A percentile compares a stretch with the other conserved stretches of the same genome.
Conservation (phyloP, 2,113 vertebrate species). For the Syngnathus scovelli region DNA sequence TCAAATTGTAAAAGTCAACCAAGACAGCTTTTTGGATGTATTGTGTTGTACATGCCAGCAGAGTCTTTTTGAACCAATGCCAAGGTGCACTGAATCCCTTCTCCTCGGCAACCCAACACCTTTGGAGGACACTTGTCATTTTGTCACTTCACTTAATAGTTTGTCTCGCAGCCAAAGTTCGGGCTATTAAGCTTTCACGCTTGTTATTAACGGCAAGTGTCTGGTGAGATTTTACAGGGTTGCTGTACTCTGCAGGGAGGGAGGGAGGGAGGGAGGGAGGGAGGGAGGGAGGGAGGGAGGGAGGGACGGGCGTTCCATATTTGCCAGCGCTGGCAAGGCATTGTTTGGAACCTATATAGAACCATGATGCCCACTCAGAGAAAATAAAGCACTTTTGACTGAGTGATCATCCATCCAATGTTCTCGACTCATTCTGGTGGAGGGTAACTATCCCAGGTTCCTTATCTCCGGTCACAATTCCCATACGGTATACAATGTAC, state of each 20-base stretch:
- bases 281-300: slow-evolving; percentile 13
- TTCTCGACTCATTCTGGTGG: not conserved
- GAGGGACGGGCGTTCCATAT: slow-evolving; percentile 32
- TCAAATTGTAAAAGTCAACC: not conserved
- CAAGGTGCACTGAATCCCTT: not conserved
- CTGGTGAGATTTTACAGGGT: slow-evolving; percentile 24
- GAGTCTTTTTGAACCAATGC: not conserved
- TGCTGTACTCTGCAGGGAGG: slow-evolving; percentile 29
- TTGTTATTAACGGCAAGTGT: slow-evolving; percentile 14
- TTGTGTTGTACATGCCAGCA: not conserved
- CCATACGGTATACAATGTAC: too few relatives aligned
- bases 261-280: slow-evolving; percentile 20
- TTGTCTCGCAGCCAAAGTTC: slow-evolving; percentile 3
- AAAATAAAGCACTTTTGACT: slow-evolving; percentile 34
- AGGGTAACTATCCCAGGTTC: too few relatives aligned
- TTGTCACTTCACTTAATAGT: slow-evolving; percentile 10
- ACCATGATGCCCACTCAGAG: slow-evolving; percentile 30
- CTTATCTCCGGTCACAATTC: too few relatives aligned
- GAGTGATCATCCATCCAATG: slow-evolving; percentile 8
- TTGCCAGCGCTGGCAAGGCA: slow-evolving; percentile 22
- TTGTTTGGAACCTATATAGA: slow-evolving; percentile 50
- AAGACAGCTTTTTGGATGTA: not conserved
- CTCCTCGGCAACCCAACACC: not conserved
- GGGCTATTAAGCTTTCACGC: slow-evolving; percentile 6
- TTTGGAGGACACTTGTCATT: slow-evolving; percentile 6